phyloP scores from a whole-genome alignment of 2,797 vertebrate genomes.

The Alosa sapidissima region DNA sequence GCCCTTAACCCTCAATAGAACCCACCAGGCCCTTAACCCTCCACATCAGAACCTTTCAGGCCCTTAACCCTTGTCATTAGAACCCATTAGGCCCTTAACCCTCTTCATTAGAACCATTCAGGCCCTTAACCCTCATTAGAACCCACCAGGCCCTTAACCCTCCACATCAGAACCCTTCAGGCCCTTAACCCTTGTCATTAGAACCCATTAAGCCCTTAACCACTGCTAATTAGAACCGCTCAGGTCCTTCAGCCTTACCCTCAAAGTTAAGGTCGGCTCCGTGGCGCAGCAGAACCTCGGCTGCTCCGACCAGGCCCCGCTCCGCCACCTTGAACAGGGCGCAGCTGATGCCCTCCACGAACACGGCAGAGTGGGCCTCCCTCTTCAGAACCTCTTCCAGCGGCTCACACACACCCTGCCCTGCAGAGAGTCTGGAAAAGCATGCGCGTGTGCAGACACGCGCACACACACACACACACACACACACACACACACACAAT shows the following conservation, averaged over 20 bases:
- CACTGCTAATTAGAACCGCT: neutral
- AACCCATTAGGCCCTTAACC: neutral
- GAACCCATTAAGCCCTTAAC: neutral
- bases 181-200: neutral
- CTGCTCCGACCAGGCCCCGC: slow-evolving; percentile 75
- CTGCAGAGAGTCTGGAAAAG: slow-evolving; percentile 54
- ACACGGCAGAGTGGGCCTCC: slow-evolving; percentile 82
- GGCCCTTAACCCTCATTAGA: too few species aligned
- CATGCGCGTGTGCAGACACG: slow-evolving; percentile 28
- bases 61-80: neutral
- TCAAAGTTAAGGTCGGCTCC: slow-evolving; percentile 90
- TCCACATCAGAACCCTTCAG: too few species aligned
- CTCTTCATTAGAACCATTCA: too few species aligned
- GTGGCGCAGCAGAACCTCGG: slow-evolving; percentile 78
- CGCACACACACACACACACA: neutral
- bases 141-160: too few species aligned
- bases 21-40: too few species aligned
- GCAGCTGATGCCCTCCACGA: slow-evolving; percentile 87
- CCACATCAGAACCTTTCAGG: too few species aligned
- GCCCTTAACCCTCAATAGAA: too few species aligned
- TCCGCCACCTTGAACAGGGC: slow-evolving; percentile 86
- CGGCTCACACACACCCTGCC: slow-evolving; percentile 61
- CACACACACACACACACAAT: neutral
- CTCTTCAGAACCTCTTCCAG: slow-evolving; percentile 81
- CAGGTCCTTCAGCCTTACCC: slow-evolving; percentile 67